phyloP scores from a whole-genome alignment of 2,113 vertebrate species.

The Odocoileus hemionus region DNA sequence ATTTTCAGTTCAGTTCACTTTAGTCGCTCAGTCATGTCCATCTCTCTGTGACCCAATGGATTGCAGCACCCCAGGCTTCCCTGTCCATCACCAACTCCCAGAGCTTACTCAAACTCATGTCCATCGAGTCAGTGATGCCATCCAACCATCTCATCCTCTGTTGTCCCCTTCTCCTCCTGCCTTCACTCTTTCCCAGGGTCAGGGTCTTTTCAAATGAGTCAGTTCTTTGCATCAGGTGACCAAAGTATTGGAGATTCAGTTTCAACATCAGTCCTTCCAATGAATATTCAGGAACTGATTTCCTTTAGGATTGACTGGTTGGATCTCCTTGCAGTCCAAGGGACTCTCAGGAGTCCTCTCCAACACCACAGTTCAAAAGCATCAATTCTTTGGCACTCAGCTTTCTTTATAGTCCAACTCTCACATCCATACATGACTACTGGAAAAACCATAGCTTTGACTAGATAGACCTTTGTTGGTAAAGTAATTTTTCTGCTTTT shows the following conservation, averaged over 20 bases:
- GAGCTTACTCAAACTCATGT: not conserved
- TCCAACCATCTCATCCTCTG: no score
- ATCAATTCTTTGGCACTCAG: not conserved
- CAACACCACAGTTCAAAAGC: not conserved
- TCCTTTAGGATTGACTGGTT: not conserved
- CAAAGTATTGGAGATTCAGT: not conserved
- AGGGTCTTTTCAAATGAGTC: not conserved
- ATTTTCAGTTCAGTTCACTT: not conserved
- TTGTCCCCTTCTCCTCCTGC: not conserved
- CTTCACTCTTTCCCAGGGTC: not conserved
- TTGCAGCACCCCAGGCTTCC: not conserved
- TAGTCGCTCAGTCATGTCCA: not conserved
- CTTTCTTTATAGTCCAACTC: not conserved
- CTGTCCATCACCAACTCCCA: not conserved
- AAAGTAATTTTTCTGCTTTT: not conserved
- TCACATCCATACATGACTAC: not conserved
- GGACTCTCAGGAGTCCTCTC: not conserved
- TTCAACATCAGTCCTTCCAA: not conserved
- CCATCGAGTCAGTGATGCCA: no score
- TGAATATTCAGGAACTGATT: not conserved
- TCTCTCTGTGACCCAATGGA: not conserved
- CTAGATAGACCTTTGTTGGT: not conserved
- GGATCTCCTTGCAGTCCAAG: not conserved
- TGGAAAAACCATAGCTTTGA: not conserved
- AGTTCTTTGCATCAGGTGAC: not conserved